Evolutionary conservation across 2,888 invertebrate species (phyloP).

Genomic region (Zygogramma bicolorata): DNA sequence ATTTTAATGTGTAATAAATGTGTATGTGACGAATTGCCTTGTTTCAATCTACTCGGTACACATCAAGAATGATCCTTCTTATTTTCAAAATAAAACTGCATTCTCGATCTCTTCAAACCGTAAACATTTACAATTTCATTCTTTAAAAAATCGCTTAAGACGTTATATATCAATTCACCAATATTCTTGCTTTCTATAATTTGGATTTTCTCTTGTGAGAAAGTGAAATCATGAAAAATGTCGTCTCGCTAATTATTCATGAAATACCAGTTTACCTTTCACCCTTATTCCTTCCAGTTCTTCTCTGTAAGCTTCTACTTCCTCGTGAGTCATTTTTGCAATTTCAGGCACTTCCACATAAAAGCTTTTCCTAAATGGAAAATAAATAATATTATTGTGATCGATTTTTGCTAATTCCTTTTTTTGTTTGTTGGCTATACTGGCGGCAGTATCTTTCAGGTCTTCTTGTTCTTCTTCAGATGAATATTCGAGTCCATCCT

Average conservation of each 20-base stretch:
- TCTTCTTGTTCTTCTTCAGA: conserved; percentile 97
- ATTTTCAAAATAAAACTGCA: too few relatives aligned
- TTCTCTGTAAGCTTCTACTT: conserved; percentile 85
- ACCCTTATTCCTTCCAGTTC: conserved; percentile 96
- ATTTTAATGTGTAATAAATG: too few relatives aligned
- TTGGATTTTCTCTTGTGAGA: too few relatives aligned
- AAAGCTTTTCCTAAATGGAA: conserved; percentile 87
- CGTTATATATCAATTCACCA: too few relatives aligned
- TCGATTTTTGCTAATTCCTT: conserved; percentile 95
- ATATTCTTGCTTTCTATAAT: too few relatives aligned
- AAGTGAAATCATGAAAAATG: neutral
- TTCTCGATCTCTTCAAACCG: too few relatives aligned
- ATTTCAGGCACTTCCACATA: conserved; percentile 98
- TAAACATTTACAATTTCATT: too few relatives aligned
- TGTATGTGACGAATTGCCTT: too few relatives aligned
- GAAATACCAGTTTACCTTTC: conserved; percentile 75
- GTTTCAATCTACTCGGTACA: too few relatives aligned
- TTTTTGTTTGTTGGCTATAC: conserved; percentile 88
- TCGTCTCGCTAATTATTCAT: neutral
- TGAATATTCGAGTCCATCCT: conserved; percentile 97
- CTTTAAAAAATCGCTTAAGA: too few relatives aligned
- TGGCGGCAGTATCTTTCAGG: conserved; percentile 90
- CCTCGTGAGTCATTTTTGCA: conserved; percentile 88
- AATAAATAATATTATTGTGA: conserved; percentile 88
- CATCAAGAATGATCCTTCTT: too few relatives aligned